Evolutionary conservation across 2,888 invertebrate species (phyloP).

Genomic region (Polydrusus pterygomalis): DNA sequence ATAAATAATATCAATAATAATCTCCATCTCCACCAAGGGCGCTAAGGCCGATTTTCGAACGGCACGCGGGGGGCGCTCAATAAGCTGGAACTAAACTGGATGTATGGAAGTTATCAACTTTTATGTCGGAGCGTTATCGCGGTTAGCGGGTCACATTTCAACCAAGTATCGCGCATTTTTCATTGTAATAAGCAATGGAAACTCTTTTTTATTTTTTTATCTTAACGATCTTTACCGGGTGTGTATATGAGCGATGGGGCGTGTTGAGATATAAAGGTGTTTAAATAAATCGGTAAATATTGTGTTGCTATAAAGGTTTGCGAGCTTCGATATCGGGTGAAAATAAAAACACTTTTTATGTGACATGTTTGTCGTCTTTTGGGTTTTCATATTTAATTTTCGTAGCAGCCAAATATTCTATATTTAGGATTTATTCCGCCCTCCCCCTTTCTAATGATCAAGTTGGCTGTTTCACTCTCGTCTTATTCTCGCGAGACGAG

Average conservation of each 20-base stretch:
- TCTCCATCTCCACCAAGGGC: slow-evolving; percentile 29
- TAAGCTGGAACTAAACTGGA: slow-evolving; percentile 67
- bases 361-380: no score
- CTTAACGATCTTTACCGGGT: slow-evolving; percentile 39
- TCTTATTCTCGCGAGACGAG: no score
- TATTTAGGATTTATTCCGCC: no score
- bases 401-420: no score
- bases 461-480: no score
- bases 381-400: no score
- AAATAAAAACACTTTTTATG: slow-evolving; percentile 7
- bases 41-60: slow-evolving; percentile 43
- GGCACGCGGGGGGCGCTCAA: slow-evolving; percentile 64
- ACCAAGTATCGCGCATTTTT: slow-evolving; percentile 57
- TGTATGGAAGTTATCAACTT: slow-evolving; percentile 66
- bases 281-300: slow-evolving; percentile 25
- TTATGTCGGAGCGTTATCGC: slow-evolving; percentile 64
- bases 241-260: slow-evolving; percentile 42
- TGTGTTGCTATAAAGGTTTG: slow-evolving; percentile 4
- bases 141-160: slow-evolving; percentile 62
- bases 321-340: neutral
- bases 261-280: slow-evolving; percentile 44
- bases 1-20: slow-evolving; percentile 25
- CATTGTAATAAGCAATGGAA: slow-evolving; percentile 51
- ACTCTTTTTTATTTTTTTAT: slow-evolving; percentile 46
- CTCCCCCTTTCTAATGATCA: no score